Conservation (phyloP, 2,113 vertebrate genomes). For the Cygnus buccinator region DNA sequence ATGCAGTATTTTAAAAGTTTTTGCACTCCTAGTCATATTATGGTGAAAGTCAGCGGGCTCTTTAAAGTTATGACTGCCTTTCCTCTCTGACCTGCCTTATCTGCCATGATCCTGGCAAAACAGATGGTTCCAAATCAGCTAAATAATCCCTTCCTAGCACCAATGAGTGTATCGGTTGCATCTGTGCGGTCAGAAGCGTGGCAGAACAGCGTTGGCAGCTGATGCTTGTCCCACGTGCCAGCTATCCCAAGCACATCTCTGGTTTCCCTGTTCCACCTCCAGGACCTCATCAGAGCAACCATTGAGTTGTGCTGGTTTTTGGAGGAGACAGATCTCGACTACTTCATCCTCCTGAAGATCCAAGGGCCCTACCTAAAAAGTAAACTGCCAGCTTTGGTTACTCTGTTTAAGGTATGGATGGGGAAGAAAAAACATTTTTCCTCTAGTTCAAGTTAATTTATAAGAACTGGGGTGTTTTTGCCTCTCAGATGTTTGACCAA, state of each 20-base stretch:
- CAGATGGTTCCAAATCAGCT: not conserved
- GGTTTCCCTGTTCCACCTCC: not conserved
- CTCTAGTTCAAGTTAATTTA: not conserved
- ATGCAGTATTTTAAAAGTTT: not conserved
- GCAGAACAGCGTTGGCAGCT: not conserved
- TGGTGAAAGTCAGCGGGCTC: not conserved
- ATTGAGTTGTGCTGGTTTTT: not conserved
- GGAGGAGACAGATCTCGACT: not conserved
- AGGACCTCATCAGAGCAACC: rapidly evolving
- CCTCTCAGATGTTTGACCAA: not conserved
- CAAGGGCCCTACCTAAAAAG: not conserved
- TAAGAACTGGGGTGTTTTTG: not conserved
- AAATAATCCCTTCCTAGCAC: not conserved
- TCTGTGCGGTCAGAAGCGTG: not conserved
- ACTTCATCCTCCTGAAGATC: not conserved
- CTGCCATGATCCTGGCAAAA: not conserved
- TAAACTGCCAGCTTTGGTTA: rapidly evolving
- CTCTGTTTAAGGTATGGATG: not conserved
- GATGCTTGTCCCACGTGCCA: not conserved
- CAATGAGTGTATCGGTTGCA: rapidly evolving
- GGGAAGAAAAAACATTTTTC: not conserved
- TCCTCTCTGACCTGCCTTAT: not conserved
- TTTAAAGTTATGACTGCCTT: not conserved
- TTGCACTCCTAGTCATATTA: not conserved
- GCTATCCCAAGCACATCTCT: not conserved